Percentiles rank a stretch among this genome's conserved stretches.
Evolutionary conservation across 2,113 vertebrate genomes (phyloP).

Genomic region (Ammodytes dubius): DNA sequence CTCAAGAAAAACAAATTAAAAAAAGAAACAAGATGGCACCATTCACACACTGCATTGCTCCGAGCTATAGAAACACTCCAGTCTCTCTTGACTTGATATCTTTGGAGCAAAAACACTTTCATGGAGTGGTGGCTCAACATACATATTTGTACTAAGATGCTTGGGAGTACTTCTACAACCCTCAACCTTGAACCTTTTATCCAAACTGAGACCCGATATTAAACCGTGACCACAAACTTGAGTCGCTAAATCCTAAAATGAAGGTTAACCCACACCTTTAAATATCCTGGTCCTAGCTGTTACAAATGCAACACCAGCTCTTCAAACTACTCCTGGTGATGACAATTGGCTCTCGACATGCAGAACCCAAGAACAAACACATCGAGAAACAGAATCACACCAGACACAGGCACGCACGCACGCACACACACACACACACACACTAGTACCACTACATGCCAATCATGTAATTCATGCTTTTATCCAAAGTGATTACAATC

Average conservation of each 20-base stretch:
- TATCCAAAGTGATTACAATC: too few species aligned
- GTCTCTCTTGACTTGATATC: neutral
- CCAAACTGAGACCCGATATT: neutral
- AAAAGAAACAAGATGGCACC: neutral
- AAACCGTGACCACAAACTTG: neutral
- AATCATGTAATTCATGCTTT: too few species aligned
- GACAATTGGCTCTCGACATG: too few species aligned
- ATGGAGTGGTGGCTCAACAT: neutral
- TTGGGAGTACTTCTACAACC: neutral
- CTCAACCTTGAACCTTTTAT: neutral
- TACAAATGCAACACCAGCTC: too few species aligned
- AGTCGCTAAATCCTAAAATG: neutral
- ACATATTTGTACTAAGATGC: neutral
- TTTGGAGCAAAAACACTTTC: neutral
- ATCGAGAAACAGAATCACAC: too few species aligned
- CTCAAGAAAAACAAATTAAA: neutral
- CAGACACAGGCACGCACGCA: too few species aligned
- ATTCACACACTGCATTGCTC: neutral
- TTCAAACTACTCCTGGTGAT: too few species aligned
- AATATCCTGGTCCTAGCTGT: too few species aligned
- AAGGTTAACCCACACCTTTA: neutral
- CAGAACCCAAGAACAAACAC: too few species aligned
- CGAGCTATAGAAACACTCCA: neutral
- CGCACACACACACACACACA: too few species aligned
- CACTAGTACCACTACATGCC: too few species aligned